Percentiles rank a stretch among this genome's conserved stretches.
These are phyloP conservation scores for Cheirogaleus major DNA, from an alignment of 2,797 vertebrate species.

Conservation along the genomic window DNA sequence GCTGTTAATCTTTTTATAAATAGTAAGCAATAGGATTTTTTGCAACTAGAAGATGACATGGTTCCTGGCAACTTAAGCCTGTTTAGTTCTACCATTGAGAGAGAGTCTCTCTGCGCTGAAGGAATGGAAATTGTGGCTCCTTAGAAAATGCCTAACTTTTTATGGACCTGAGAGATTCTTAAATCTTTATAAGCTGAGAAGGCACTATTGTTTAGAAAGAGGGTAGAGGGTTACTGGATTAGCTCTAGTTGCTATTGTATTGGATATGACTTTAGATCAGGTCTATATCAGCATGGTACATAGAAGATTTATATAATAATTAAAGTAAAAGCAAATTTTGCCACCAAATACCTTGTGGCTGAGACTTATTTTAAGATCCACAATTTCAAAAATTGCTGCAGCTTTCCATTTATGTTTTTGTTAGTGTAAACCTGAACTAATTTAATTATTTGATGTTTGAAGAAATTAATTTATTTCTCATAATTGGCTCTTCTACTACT, in stretches of 20 bases:
- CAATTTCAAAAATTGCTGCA: background rate
- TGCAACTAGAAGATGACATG: slow-evolving; percentile 22
- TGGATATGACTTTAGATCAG: background rate
- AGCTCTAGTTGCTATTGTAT: background rate
- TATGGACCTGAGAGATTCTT: background rate
- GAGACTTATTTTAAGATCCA: background rate
- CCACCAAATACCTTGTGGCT: background rate
- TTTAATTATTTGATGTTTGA: slow-evolving; percentile 36
- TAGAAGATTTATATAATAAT: background rate
- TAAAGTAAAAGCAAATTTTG: background rate
- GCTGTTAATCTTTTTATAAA: slow-evolving; percentile 62
- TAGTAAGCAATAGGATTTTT: slow-evolving; percentile 51
- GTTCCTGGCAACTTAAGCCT: slow-evolving; percentile 2
- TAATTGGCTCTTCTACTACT: background rate
- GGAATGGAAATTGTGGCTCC: slow-evolving; percentile 35
- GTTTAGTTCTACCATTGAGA: slow-evolving; percentile 11
- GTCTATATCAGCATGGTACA: background rate
- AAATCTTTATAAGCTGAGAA: background rate
- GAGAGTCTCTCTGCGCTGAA: slow-evolving; percentile 31
- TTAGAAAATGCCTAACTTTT: slow-evolving; percentile 48
- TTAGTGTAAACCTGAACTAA: background rate
- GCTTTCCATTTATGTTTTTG: background rate
- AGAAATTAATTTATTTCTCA: slow-evolving; percentile 29
- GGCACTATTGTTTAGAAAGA: background rate
- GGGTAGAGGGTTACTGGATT: background rate